A percentile compares a stretch with the other conserved stretches of the same genome.
phyloP scores from a whole-genome alignment of 2,888 invertebrate genomes.

The Dichetophora obliterata region DNA sequence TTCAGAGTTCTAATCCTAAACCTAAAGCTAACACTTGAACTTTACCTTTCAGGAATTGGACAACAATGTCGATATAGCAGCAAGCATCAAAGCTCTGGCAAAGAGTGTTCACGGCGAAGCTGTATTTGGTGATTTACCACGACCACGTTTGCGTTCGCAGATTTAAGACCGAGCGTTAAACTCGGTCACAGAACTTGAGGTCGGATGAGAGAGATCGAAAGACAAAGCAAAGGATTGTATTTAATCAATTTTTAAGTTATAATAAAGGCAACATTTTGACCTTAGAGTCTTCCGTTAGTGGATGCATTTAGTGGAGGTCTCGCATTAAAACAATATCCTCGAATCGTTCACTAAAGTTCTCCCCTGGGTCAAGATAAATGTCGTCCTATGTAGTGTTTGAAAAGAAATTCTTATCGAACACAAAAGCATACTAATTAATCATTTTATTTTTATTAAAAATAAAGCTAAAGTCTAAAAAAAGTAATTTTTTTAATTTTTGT shows the following conservation, averaged over 20 bases:
- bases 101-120: conserved; percentile 90
- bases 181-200: not conserved
- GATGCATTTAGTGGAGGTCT: too few relatives aligned
- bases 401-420: not conserved
- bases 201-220: conserved; percentile 2
- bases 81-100: conserved; percentile 92
- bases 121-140: conserved; percentile 88
- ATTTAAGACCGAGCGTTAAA: conserved; percentile 72
- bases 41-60: conserved; percentile 68
- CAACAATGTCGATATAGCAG: conserved; percentile 86
- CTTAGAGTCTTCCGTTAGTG: too few relatives aligned
- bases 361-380: too few relatives aligned
- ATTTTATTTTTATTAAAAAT: not conserved
- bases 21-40: not conserved
- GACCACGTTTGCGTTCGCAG: conserved; percentile 86
- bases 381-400: not conserved
- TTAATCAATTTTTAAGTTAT: too few relatives aligned
- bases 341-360: too few relatives aligned
- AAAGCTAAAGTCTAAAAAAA: too few relatives aligned
- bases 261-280: too few relatives aligned
- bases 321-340: too few relatives aligned
- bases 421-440: not conserved
- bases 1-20: too few relatives aligned
- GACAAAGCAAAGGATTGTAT: not conserved
- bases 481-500: too few relatives aligned